Conservation (phyloP, 1,140 invertebrate genomes). For the Caenorhabditis briggsae region DNA sequence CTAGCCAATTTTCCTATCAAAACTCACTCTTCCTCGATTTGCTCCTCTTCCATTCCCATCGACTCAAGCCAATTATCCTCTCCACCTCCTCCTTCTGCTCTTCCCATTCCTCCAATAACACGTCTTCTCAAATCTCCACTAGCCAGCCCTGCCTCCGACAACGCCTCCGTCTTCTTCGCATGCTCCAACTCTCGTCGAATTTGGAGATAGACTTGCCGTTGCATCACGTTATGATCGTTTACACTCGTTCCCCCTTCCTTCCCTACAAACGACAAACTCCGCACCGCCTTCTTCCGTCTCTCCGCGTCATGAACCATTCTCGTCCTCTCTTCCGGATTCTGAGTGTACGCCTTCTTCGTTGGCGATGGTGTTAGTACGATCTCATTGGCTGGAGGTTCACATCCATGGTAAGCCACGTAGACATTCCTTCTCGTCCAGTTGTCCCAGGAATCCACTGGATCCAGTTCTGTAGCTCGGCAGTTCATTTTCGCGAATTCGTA, state of each 20-base stretch:
- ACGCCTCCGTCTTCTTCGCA: background rate
- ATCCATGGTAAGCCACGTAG: slow-evolving; percentile 58
- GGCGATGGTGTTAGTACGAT: slow-evolving; percentile 44
- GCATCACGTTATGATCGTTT: slow-evolving; percentile 35
- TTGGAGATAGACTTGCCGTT: slow-evolving; percentile 13
- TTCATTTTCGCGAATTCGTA: slow-evolving; percentile 56
- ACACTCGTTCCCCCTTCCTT: slow-evolving; percentile 27
- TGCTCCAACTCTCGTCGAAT: background rate
- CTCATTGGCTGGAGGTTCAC: slow-evolving; percentile 32
- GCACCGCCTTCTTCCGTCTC: slow-evolving; percentile 1
- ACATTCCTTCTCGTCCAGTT: slow-evolving; percentile 58
- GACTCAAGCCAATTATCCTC: too few species aligned
- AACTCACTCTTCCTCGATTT: too few species aligned
- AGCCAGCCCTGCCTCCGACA: background rate
- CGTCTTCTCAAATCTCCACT: background rate
- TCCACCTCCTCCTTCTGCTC: background rate
- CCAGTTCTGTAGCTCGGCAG: slow-evolving; percentile 40
- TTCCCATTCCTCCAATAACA: background rate
- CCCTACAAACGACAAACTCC: slow-evolving; percentile 10
- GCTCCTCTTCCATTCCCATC: background rate
- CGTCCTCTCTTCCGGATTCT: slow-evolving; percentile 37
- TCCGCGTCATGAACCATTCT: slow-evolving; percentile 24
- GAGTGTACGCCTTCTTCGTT: slow-evolving; percentile 11
- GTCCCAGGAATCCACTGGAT: slow-evolving; percentile 47
- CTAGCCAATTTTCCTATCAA: too few species aligned